phyloP scores from a whole-genome alignment of 2,797 vertebrate species.

The Basileuterus tristriatus region DNA sequence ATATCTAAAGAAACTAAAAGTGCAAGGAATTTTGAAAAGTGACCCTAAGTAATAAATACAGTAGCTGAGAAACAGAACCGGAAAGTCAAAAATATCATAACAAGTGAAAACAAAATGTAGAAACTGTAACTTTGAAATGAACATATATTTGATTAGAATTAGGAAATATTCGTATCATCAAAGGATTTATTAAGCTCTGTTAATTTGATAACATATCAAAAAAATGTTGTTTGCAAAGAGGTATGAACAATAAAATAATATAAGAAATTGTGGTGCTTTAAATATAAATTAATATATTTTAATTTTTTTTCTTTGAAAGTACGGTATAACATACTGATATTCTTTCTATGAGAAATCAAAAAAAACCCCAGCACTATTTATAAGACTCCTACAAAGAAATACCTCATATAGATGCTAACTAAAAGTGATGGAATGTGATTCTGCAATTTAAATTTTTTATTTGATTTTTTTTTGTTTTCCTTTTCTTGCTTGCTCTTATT shows the following conservation, averaged over 20 bases:
- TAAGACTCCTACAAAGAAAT: background rate
- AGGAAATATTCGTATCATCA: background rate
- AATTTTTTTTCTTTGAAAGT: background rate
- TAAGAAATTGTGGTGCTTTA: background rate
- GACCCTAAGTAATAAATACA: background rate
- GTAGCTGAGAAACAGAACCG: background rate
- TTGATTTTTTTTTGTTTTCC: accelerated
- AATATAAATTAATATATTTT: background rate
- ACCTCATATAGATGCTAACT: background rate
- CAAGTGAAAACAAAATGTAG: background rate
- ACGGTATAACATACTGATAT: background rate
- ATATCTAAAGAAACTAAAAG: background rate
- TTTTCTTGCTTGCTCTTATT: background rate
- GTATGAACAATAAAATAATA: background rate
- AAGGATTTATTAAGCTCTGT: background rate
- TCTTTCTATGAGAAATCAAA: background rate
- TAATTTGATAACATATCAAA: background rate
- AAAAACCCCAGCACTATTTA: too few relatives aligned
- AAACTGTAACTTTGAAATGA: background rate
- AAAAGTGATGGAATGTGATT: background rate
- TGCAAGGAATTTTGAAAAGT: background rate
- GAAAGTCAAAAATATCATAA: background rate
- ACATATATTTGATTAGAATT: background rate
- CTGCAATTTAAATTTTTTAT: background rate
- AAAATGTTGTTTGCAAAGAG: background rate